Conservation (phyloP, 2,888 invertebrate genomes). For the Chloroclystis v-ata region DNA sequence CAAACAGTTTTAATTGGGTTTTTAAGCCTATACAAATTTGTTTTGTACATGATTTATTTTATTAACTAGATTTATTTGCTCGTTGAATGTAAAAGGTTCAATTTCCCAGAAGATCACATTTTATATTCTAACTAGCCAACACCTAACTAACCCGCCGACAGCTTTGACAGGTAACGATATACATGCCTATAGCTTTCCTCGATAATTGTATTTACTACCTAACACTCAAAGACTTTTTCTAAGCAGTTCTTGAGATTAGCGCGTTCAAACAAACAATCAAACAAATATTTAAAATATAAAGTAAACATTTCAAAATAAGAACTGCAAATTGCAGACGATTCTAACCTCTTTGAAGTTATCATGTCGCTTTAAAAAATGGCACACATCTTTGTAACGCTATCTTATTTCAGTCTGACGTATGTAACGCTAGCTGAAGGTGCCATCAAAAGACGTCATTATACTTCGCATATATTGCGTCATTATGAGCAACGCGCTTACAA, state of each 20-base stretch:
- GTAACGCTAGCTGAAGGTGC: conserved; percentile 49
- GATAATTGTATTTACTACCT: too few species aligned
- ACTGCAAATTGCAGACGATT: background rate
- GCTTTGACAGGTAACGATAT: too few species aligned
- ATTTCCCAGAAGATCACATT: too few species aligned
- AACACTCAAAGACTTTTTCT: too few species aligned
- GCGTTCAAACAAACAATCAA: too few species aligned
- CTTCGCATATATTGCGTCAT: conserved; percentile 49
- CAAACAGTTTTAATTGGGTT: conserved; percentile 75
- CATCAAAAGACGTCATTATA: conserved; percentile 51
- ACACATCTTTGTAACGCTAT: conserved; percentile 39
- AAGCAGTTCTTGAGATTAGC: too few species aligned
- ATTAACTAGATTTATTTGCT: conserved; percentile 29
- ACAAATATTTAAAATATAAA: too few species aligned
- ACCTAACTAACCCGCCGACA: too few species aligned
- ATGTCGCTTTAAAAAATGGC: conserved; percentile 12
- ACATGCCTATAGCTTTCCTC: too few species aligned
- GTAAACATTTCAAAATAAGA: too few species aligned
- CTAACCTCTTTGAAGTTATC: conserved; percentile 9
- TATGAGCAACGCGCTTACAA: conserved; percentile 56
- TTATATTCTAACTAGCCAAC: too few species aligned
- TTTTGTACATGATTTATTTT: conserved; percentile 49
- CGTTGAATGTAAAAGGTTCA: conserved; percentile 17
- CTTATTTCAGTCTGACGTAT: conserved; percentile 57
- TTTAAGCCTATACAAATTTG: conserved; percentile 63